Evolutionary conservation across 1,140 invertebrate genomes (phyloP), one percentile per base, ranked within the genome.

Genomic region (Tetragonula clypearis): DNA sequence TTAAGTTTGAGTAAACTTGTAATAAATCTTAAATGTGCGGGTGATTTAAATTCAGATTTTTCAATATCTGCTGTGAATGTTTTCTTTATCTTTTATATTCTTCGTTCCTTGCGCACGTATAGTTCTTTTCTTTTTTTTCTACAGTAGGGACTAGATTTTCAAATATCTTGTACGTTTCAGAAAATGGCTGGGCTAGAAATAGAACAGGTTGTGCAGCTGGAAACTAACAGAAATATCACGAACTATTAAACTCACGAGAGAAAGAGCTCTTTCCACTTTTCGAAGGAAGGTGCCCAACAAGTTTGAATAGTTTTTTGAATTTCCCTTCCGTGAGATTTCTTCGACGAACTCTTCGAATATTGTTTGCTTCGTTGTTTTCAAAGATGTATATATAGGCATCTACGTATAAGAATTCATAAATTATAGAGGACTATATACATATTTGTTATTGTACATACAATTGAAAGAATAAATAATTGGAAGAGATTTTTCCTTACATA

Each of bases 151-250:
- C 30, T 30, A 19, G 41, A 56, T 23, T 56, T 68, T 79, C 23
- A 26, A 41, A 79, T 17, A 23, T 58, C 11, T 55, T 30, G 6
- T 12, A 71, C 19, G 35, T n/a, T n/a, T 35, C 1, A 41, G 21
- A 69, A 71, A 49, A 30, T 49, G 55, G 11, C n/a, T 41, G 1
- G 8, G 15, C 68, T 80, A 23, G 21, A 80, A 80, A 80, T 80
- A 80, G 55, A 80, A 76, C 60, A 68, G n/a, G n/a, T 19, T 53
- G 82, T 86, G 73, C 77, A 83, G 30, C 75, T 87, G 86, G 77
- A 62, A 77, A 49, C 49, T n/a, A 23, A 71, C 76, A 73, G 62
- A 86, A 68, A 86, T 80, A 60, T 17, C 60, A 15, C 21, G 71
- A 53, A 69, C 66, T 55, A 77, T 77, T 80, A 80, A 72, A 12